phyloP scores from a whole-genome alignment of 1,140 invertebrate genomes.

The Trichoplusia ni region DNA sequence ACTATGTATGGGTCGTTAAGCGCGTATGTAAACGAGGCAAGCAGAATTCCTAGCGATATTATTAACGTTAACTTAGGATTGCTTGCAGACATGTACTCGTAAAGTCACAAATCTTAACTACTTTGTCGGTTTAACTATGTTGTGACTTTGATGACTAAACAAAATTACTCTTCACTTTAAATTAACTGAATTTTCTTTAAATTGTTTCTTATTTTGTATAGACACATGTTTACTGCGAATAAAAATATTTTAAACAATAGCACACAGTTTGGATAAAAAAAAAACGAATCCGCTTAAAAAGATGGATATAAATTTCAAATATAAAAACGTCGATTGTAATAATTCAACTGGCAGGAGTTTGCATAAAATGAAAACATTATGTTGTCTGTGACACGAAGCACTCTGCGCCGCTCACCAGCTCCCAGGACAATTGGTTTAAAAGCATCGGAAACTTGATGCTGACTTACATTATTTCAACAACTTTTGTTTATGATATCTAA shows the following conservation, averaged over 20 bases:
- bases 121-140: too few species aligned
- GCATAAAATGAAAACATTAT: constrained; percentile 4
- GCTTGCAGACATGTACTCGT: background rate
- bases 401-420: constrained; percentile 39
- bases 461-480: constrained; percentile 13
- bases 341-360: background rate
- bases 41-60: constrained; percentile 16
- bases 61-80: constrained; percentile 11
- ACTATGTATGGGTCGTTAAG: constrained; percentile 23
- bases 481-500: constrained; percentile 3
- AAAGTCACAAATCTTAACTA: background rate
- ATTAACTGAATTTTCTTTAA: too few species aligned
- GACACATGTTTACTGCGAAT: too few species aligned
- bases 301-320: too few species aligned
- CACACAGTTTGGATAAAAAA: too few species aligned
- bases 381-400: constrained; percentile 10
- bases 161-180: background rate
- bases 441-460: constrained; percentile 47
- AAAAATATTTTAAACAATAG: too few species aligned
- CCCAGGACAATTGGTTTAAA: constrained; percentile 49
- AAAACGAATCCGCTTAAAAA: too few species aligned
- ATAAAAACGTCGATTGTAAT: background rate
- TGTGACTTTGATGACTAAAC: background rate
- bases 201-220: too few species aligned
- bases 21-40: constrained; percentile 9